These are phyloP conservation scores for Trileptium ribeirensis DNA, from an alignment of 2,888 invertebrate genomes.

Conservation along the genomic window DNA sequence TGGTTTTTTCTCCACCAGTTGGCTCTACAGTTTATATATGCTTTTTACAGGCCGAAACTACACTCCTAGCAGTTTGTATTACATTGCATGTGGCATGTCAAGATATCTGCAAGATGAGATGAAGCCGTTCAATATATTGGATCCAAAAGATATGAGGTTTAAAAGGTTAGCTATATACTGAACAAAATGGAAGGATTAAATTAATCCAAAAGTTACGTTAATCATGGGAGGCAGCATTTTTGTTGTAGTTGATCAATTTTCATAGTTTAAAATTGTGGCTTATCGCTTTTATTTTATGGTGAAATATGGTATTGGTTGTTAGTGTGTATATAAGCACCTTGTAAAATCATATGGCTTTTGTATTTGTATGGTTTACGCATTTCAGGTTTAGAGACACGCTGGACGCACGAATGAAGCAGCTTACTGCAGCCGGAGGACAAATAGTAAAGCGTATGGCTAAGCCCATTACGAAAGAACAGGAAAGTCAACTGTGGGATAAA, in stretches of 20 bases:
- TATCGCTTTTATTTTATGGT: too few relatives aligned
- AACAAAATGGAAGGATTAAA: too few relatives aligned
- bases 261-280: too few relatives aligned
- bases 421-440: not conserved
- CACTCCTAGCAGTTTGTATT: not conserved
- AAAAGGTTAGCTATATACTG: not conserved
- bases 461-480: not conserved
- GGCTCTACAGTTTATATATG: too few relatives aligned
- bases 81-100: not conserved
- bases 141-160: not conserved
- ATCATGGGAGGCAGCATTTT: too few relatives aligned
- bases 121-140: not conserved
- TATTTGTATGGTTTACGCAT: too few relatives aligned
- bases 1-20: too few relatives aligned
- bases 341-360: too few relatives aligned
- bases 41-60: not conserved
- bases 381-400: constrained; percentile 13
- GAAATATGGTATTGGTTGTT: too few relatives aligned
- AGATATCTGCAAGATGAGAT: not conserved
- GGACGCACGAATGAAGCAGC: constrained; percentile 13
- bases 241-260: too few relatives aligned
- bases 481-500: not conserved
- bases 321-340: too few relatives aligned
- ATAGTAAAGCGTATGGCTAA: not conserved
- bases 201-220: too few relatives aligned